A percentile compares a stretch with the other conserved stretches of the same genome.
These are phyloP conservation scores for Agapornis roseicollis DNA, from an alignment of 2,113 vertebrate genomes.

Conservation along the genomic window DNA sequence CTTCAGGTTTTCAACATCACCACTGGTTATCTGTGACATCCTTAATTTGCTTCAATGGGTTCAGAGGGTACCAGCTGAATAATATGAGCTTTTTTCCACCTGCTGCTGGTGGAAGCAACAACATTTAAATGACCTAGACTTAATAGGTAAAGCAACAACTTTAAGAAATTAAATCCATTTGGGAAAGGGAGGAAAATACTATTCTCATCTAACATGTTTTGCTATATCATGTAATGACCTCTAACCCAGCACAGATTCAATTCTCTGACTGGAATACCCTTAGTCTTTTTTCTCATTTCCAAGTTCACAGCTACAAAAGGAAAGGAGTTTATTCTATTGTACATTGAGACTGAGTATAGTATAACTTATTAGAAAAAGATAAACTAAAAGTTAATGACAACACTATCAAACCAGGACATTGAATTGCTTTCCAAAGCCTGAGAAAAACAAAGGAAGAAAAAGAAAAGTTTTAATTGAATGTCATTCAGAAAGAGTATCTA, in stretches of 20 bases:
- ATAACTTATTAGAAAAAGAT: not conserved
- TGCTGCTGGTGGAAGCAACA: not conserved
- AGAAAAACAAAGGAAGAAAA: not conserved
- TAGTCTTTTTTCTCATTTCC: not conserved
- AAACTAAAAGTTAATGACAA: not conserved
- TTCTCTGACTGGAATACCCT: not conserved
- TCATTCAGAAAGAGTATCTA: not conserved
- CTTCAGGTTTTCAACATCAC: not conserved
- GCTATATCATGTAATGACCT: not conserved
- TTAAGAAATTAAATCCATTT: not conserved
- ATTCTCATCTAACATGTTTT: not conserved
- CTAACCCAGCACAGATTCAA: not conserved
- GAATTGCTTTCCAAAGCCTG: not conserved
- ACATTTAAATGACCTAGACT: not conserved
- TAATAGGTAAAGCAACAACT: not conserved
- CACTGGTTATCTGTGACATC: not conserved
- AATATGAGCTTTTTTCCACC: not conserved
- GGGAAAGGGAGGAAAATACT: not conserved
- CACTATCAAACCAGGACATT: not conserved
- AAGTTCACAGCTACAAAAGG: not conserved
- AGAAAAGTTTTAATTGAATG: not conserved
- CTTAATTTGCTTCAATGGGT: not conserved
- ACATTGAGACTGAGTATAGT: not conserved
- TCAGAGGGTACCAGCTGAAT: not conserved
- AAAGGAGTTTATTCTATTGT: not conserved